phyloP scores from a whole-genome alignment of 2,888 invertebrate species.

The Synergus umbraculus region DNA sequence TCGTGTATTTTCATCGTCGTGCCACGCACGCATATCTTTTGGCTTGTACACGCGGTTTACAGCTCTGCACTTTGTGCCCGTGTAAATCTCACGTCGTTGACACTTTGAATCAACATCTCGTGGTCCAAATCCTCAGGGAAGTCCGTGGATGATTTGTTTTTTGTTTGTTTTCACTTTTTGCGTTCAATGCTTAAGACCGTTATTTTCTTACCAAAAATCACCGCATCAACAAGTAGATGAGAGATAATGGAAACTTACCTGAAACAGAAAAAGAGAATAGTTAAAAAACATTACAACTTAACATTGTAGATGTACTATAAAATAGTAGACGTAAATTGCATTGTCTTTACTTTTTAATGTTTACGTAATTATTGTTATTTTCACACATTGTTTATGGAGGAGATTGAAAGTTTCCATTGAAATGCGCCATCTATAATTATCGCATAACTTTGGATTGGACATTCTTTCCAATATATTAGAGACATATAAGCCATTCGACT shows the following conservation, averaged over 20 bases:
- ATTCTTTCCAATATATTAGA: conserved; percentile 19
- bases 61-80: conserved; percentile 47
- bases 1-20: conserved; percentile 57
- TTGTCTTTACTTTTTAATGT: neutral
- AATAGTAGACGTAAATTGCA: neutral
- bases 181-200: neutral
- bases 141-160: neutral
- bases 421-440: conserved; percentile 15
- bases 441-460: neutral
- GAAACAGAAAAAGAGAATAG: neutral
- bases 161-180: neutral
- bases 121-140: neutral
- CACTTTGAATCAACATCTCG: neutral
- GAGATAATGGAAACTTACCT: conserved; percentile 9
- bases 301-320: neutral
- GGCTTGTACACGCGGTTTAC: conserved; percentile 53
- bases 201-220: neutral
- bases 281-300: neutral
- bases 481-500: neutral
- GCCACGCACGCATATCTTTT: conserved; percentile 49
- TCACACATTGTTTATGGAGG: neutral
- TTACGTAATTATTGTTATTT: neutral
- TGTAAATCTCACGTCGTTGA: conserved; percentile 20
- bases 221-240: neutral
- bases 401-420: too few species aligned